Evolutionary conservation across 2,888 invertebrate species (phyloP).

Genomic region (Conchocele bisecta): DNA sequence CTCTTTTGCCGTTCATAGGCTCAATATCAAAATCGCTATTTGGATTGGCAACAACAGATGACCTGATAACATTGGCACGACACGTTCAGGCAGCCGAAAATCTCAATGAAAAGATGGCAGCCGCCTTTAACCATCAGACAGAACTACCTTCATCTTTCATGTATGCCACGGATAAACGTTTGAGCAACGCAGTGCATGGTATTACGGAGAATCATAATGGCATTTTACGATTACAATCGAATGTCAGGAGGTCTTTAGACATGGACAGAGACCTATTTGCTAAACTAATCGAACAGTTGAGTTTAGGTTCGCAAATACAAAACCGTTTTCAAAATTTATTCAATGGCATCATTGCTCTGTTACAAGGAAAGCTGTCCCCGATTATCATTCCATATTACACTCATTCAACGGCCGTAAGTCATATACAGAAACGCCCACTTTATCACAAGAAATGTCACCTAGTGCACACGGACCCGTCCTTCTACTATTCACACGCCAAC

Average conservation of each 20-base stretch:
- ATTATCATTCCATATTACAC: not conserved
- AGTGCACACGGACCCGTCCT: not conserved
- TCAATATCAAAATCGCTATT: not conserved
- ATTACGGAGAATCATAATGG: too few relatives aligned
- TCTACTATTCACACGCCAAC: slow-evolving; percentile 4
- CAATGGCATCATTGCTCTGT: not conserved
- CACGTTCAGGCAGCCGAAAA: too few relatives aligned
- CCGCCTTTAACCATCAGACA: too few relatives aligned
- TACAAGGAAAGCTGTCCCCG: not conserved
- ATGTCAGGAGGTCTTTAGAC: too few relatives aligned
- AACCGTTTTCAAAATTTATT: not conserved
- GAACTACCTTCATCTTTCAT: too few relatives aligned
- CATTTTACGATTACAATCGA: too few relatives aligned
- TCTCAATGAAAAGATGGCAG: too few relatives aligned
- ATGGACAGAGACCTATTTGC: too few relatives aligned
- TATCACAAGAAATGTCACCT: not conserved
- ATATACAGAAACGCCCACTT: not conserved
- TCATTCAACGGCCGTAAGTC: not conserved
- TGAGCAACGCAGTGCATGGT: too few relatives aligned
- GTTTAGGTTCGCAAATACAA: not conserved
- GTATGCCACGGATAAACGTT: too few relatives aligned
- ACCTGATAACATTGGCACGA: too few relatives aligned
- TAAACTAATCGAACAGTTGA: not conserved
- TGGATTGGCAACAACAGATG: not conserved
- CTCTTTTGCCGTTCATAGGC: not conserved